Conservation (phyloP, 2,797 vertebrate species). For the Myotis myotis region DNA sequence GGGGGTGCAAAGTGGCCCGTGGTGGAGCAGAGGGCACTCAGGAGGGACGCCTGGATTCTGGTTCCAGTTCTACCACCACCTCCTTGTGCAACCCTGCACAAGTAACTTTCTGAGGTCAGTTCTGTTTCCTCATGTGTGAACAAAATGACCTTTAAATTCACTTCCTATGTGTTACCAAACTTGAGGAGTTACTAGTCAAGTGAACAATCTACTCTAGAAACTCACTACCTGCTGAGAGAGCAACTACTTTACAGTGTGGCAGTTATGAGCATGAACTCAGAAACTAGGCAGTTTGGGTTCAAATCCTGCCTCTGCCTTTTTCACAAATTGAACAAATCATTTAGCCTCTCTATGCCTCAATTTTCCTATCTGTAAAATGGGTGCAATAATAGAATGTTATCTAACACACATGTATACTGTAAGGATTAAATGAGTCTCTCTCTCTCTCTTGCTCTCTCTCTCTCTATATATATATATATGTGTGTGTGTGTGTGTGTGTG, state of each 20-base stretch:
- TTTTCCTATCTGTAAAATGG: not conserved
- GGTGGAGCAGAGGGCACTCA: not conserved
- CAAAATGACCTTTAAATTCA: not conserved
- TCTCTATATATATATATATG: no score
- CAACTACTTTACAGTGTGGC: not conserved
- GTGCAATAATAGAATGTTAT: not conserved
- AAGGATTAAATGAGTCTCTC: not conserved
- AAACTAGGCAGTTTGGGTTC: not conserved
- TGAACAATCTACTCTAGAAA: not conserved
- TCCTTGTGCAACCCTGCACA: not conserved
- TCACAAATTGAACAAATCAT: not conserved
- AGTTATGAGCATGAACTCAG: not conserved
- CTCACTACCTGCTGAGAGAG: not conserved
- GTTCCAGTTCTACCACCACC: not conserved
- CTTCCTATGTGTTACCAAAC: not conserved
- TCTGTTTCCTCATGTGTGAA: not conserved
- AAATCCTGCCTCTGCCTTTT: not conserved
- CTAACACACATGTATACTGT: not conserved
- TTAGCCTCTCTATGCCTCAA: not conserved
- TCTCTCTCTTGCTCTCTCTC: no score
- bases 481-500: no score
- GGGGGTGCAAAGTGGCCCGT: fast-evolving
- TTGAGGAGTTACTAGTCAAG: not conserved
- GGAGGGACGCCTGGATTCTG: not conserved
- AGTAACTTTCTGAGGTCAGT: not conserved